A percentile compares a stretch with the other conserved stretches of the same genome.
phyloP scores from a whole-genome alignment of 2,797 vertebrate species.

The Thalassophryne amazonica region DNA sequence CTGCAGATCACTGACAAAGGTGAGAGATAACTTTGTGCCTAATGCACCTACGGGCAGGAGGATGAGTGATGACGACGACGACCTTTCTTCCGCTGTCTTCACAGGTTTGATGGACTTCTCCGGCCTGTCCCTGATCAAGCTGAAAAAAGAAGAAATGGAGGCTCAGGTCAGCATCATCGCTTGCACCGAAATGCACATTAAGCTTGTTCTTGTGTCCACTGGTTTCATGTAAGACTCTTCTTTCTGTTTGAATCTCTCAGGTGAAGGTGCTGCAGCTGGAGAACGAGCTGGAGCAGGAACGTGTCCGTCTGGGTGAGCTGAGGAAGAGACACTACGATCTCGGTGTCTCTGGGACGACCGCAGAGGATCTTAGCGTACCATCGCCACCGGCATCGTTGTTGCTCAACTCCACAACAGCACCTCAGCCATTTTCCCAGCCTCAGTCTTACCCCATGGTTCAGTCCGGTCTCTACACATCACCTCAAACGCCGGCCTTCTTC shows the following conservation, averaged over 20 bases:
- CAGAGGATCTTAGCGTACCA: slow-evolving; percentile 44
- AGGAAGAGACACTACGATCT: slow-evolving; percentile 93
- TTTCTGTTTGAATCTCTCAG: slow-evolving; percentile 63
- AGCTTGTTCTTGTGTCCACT: neutral
- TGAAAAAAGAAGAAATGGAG: slow-evolving; percentile 97
- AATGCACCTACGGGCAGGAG: too few relatives aligned
- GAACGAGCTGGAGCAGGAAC: slow-evolving; percentile 87
- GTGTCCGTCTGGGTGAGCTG: slow-evolving; percentile 89
- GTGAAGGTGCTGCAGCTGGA: slow-evolving; percentile 94
- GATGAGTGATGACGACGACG: neutral
- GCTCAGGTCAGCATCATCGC: slow-evolving; percentile 92
- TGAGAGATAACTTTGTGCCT: slow-evolving; percentile 60
- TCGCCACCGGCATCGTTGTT: slow-evolving; percentile 67
- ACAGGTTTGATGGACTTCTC: slow-evolving; percentile 94
- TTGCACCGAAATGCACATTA: too few relatives aligned
- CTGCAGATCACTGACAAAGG: slow-evolving; percentile 87
- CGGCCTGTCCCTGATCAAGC: slow-evolving; percentile 90
- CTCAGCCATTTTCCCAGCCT: slow-evolving; percentile 16
- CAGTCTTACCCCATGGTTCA: slow-evolving; percentile 32
- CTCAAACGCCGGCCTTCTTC: slow-evolving; percentile 1
- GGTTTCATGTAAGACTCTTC: too few relatives aligned
- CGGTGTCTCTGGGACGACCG: slow-evolving; percentile 35
- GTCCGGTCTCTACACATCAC: slow-evolving; percentile 20
- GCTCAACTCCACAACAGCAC: slow-evolving; percentile 15
- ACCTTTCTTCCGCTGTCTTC: neutral